Evolutionary conservation across 2,797 vertebrate genomes (phyloP).

Genomic region (Atherinosoma microstoma): DNA sequence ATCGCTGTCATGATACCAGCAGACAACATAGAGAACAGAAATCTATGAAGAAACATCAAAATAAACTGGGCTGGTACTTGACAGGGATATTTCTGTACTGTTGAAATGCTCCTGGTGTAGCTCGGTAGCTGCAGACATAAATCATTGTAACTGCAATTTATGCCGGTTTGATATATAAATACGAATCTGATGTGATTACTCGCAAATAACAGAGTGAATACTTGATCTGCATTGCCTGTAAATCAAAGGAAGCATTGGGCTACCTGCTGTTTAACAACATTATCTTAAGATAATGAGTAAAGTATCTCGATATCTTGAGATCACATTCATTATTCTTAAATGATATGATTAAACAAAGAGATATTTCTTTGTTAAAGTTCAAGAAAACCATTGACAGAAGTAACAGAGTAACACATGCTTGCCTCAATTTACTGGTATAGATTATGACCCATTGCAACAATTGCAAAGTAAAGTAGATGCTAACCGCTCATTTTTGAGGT

Average conservation of each 20-base stretch:
- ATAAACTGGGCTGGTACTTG: too few relatives aligned
- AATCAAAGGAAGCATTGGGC: neutral
- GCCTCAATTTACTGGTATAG: neutral
- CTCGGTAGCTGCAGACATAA: neutral
- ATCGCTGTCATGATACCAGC: neutral
- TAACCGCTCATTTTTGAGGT: neutral
- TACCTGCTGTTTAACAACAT: neutral
- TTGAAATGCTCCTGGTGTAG: too few relatives aligned
- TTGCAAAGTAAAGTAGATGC: neutral
- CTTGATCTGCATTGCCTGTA: neutral
- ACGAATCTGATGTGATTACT: neutral
- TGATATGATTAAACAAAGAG: neutral
- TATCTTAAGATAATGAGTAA: too few relatives aligned
- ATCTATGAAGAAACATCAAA: neutral
- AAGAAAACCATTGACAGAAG: neutral
- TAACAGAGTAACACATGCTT: too few relatives aligned
- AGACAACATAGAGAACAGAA: neutral
- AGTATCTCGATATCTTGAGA: neutral
- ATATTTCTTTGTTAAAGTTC: neutral
- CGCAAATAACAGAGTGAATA: neutral
- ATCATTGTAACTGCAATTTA: neutral
- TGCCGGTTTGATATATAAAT: neutral
- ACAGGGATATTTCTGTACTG: too few relatives aligned
- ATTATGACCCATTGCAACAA: neutral
- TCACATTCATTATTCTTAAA: neutral